These are phyloP conservation scores for Papilio helenus DNA, from an alignment of 1,140 invertebrate species.

Conservation along the genomic window DNA sequence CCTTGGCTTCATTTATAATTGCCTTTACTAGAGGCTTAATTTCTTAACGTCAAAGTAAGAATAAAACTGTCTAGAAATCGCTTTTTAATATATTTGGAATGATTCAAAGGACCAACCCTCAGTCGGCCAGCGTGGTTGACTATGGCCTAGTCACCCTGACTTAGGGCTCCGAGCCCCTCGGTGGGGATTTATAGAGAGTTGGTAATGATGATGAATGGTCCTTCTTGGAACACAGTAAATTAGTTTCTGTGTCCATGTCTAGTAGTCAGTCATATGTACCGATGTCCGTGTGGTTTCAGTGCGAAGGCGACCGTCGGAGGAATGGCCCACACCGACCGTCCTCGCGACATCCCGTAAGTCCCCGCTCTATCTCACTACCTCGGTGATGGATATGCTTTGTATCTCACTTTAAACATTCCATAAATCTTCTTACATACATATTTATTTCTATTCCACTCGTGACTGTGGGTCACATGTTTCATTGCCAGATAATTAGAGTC, in stretches of 20 bases:
- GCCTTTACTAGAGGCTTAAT: neutral
- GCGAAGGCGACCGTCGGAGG: slow-evolving; percentile 55
- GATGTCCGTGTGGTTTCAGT: slow-evolving; percentile 47
- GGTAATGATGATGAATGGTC: no score
- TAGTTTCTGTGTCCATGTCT: neutral
- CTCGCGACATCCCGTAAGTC: slow-evolving; percentile 65
- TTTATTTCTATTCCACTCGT: neutral
- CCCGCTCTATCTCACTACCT: slow-evolving; percentile 1
- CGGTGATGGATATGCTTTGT: neutral
- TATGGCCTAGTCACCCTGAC: no score
- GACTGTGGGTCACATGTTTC: neutral
- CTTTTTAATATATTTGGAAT: no score
- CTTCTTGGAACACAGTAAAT: neutral
- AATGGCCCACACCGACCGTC: slow-evolving; percentile 64
- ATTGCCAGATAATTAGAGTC: neutral
- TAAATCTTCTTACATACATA: neutral
- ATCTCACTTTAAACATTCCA: neutral
- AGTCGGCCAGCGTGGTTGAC: no score
- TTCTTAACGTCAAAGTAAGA: neutral
- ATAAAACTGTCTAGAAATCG: neutral
- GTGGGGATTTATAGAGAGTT: no score
- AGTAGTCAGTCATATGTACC: neutral
- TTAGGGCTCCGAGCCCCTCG: no score
- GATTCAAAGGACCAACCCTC: no score
- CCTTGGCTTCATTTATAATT: neutral